Percentiles rank a stretch among this genome's conserved stretches.
Conservation (phyloP, 2,888 invertebrate species). For the Microctonus hyperodae region DNA sequence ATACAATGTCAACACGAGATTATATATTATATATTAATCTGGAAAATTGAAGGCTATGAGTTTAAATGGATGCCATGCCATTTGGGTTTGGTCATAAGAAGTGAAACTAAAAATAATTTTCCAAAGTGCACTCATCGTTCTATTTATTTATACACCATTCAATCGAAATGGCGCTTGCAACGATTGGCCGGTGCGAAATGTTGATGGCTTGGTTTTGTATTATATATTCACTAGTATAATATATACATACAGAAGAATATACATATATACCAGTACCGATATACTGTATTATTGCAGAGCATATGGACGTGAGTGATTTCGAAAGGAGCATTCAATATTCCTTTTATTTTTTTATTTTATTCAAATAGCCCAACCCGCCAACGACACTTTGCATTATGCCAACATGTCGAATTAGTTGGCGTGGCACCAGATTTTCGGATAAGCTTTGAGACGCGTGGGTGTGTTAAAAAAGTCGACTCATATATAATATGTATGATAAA, state of each 20-base stretch:
- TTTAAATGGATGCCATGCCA: neutral
- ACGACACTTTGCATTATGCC: constrained; percentile 22
- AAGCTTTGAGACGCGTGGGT: constrained; percentile 15
- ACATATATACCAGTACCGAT: too few species aligned
- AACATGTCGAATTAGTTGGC: constrained; percentile 29
- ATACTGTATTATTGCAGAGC: neutral
- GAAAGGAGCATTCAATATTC: constrained; percentile 6
- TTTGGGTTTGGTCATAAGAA: constrained; percentile 2
- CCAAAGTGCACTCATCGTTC: constrained; percentile 14
- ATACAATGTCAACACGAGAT: neutral
- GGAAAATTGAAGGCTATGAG: constrained; percentile 8
- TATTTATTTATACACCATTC: constrained; percentile 22
- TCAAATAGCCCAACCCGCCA: constrained; percentile 6
- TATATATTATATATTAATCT: neutral
- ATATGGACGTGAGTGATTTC: constrained; percentile 13
- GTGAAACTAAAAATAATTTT: constrained; percentile 19
- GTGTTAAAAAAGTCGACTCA: constrained; percentile 1
- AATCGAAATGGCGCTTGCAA: neutral
- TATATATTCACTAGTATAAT: too few species aligned
- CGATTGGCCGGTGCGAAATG: neutral
- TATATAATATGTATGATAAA: neutral
- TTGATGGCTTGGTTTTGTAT: constrained; percentile 14
- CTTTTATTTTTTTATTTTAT: constrained; percentile 3
- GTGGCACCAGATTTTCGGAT: constrained; percentile 29
- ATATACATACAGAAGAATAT: neutral